Conservation (phyloP, 2,113 vertebrate genomes). For the Oophaga pumilio region DNA sequence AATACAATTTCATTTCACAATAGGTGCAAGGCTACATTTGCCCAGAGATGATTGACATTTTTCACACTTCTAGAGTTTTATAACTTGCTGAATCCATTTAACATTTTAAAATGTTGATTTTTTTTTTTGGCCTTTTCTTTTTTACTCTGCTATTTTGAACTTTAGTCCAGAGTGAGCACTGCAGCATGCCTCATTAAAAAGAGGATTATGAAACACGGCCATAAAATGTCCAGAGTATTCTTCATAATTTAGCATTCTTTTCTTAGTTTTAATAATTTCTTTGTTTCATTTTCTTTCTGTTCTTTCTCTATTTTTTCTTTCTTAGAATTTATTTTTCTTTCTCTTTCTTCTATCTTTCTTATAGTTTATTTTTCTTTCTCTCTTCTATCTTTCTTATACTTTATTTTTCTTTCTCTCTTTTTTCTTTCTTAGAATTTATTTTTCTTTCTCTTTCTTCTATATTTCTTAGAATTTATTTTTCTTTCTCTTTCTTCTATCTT, state of each 20-base stretch:
- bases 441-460: too few species aligned
- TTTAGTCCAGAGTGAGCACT: background rate
- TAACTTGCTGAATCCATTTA: background rate
- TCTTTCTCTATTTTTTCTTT: too few species aligned
- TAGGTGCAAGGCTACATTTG: background rate
- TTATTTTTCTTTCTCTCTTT: background rate
- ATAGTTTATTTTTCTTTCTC: background rate
- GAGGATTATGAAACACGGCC: background rate
- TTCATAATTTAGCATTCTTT: too few species aligned
- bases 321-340: background rate
- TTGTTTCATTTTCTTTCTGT: too few species aligned
- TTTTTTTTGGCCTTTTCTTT: background rate
- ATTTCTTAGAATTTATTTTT: background rate
- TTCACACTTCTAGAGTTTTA: background rate
- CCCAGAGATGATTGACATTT: conserved; percentile 15
- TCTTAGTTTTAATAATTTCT: too few species aligned
- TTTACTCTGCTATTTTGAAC: background rate
- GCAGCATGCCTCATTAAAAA: background rate
- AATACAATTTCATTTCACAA: conserved; percentile 18
- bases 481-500: background rate
- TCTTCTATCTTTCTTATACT: too few species aligned
- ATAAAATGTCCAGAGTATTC: too few species aligned
- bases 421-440: too few species aligned
- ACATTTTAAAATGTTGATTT: conserved; percentile 20
- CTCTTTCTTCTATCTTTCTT: background rate